Evolutionary conservation across 2,888 invertebrate genomes (phyloP).

Genomic region (Agrilus cyanescens): DNA sequence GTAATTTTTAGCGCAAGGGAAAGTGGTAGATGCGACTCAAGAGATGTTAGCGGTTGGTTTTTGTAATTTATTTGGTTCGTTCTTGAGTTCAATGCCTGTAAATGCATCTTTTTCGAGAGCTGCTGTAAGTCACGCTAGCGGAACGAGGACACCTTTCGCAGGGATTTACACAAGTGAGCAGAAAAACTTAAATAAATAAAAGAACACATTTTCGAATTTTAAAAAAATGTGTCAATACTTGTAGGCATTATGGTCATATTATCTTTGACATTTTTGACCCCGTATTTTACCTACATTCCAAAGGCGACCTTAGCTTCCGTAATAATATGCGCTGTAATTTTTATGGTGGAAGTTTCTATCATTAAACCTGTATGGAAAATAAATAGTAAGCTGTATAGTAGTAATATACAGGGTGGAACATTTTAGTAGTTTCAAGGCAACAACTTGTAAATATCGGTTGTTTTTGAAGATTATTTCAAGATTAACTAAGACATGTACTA

Average conservation of each 20-base stretch:
- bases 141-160: slow-evolving; percentile 62
- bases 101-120: slow-evolving; percentile 63
- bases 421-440: too few relatives aligned
- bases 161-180: slow-evolving; percentile 57
- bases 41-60: slow-evolving; percentile 69
- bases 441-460: too few relatives aligned
- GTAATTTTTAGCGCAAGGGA: slow-evolving; percentile 46
- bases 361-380: slow-evolving; percentile 50
- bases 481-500: too few relatives aligned
- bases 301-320: slow-evolving; percentile 57
- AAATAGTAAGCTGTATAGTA: slow-evolving; percentile 48
- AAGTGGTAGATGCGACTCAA: slow-evolving; percentile 63
- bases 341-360: slow-evolving; percentile 56
- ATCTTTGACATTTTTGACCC: slow-evolving; percentile 58
- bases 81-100: slow-evolving; percentile 68
- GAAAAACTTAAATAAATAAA: neutral
- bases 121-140: slow-evolving; percentile 71
- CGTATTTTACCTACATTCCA: slow-evolving; percentile 63
- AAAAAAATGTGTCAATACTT: slow-evolving; percentile 11
- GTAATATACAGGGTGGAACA: too few relatives aligned
- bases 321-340: slow-evolving; percentile 65
- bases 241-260: slow-evolving; percentile 57
- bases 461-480: too few relatives aligned
- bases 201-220: neutral
- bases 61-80: slow-evolving; percentile 61